phyloP scores from a whole-genome alignment of 2,113 vertebrate genomes.

The Corvus hawaiiensis region DNA sequence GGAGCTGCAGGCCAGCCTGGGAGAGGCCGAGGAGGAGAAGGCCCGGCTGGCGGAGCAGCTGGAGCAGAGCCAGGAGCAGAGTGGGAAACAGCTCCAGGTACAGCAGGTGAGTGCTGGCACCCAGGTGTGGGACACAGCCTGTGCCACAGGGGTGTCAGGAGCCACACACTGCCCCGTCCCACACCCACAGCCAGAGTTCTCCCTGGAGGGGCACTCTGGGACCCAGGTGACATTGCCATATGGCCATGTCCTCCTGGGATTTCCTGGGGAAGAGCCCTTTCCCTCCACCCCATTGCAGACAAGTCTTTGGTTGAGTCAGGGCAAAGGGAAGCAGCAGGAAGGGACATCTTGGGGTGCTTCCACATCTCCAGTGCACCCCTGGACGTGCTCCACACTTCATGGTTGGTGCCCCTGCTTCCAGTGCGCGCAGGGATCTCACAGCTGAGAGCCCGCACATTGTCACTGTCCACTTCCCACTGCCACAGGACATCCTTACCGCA shows the following conservation, averaged over 20 bases:
- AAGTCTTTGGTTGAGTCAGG: not conserved
- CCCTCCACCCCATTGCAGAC: not conserved
- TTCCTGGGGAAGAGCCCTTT: not conserved
- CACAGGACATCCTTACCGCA: not conserved
- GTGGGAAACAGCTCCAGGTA: conserved; percentile 61
- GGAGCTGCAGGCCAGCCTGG: conserved; percentile 76
- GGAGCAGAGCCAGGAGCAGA: conserved; percentile 47
- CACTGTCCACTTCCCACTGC: not conserved
- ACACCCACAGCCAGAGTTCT: not conserved
- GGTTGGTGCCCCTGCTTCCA: not conserved
- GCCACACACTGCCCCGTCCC: rapidly evolving
- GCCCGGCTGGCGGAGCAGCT: conserved; percentile 46
- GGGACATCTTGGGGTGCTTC: not conserved
- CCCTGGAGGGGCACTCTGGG: not conserved
- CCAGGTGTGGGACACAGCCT: not conserved
- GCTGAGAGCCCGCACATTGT: not conserved
- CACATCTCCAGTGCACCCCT: not conserved
- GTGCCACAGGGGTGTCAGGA: not conserved
- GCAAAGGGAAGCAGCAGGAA: not conserved
- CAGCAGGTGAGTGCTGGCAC: conserved; percentile 74
- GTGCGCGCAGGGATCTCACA: not conserved
- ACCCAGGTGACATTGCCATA: rapidly evolving
- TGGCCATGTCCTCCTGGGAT: rapidly evolving
- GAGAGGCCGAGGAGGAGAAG: conserved; percentile 68
- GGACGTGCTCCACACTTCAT: rapidly evolving